Conservation (phyloP, 2,797 vertebrate species). For the Gymnodraco acuticeps region DNA sequence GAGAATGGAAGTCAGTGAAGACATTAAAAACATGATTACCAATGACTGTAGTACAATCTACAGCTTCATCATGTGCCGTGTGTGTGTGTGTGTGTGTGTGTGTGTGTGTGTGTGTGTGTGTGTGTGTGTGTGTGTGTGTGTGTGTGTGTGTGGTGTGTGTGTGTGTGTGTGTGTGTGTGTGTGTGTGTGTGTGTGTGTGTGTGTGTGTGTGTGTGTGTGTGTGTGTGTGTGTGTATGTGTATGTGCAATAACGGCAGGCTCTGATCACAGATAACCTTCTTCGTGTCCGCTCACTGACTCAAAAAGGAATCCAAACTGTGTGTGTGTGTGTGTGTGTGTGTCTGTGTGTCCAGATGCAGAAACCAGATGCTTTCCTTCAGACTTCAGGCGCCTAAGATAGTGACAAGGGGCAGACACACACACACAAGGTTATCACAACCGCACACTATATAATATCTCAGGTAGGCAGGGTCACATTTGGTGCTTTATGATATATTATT, state of each 20-base stretch:
- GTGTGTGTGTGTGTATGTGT: not conserved
- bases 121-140: conserved; percentile 5
- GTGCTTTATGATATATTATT: conserved; percentile 8
- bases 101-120: too few species aligned
- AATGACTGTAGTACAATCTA: not conserved
- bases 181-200: too few species aligned
- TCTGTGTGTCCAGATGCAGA: conserved; percentile 72
- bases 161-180: conserved; percentile 1
- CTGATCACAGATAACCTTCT: conserved; percentile 78
- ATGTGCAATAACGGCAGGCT: conserved; percentile 52
- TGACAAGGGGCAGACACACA: conserved; percentile 71
- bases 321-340: conserved; percentile 47
- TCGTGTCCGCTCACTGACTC: conserved; percentile 60
- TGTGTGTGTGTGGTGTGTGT: not conserved
- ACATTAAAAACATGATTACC: conserved; percentile 1
- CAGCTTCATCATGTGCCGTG: not conserved
- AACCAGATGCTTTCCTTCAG: conserved; percentile 80
- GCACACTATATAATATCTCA: conserved; percentile 42
- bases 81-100: conserved; percentile 15
- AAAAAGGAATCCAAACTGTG: conserved; percentile 45
- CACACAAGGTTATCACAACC: conserved; percentile 67
- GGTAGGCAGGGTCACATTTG: conserved; percentile 31
- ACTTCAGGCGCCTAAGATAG: conserved; percentile 78
- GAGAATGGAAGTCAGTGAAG: conserved; percentile 8
- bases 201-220: conserved; percentile 12